Evolutionary conservation across 2,113 vertebrate species (phyloP), one percentile per base, ranked within the genome.

Genomic region (Poecile atricapillus): DNA sequence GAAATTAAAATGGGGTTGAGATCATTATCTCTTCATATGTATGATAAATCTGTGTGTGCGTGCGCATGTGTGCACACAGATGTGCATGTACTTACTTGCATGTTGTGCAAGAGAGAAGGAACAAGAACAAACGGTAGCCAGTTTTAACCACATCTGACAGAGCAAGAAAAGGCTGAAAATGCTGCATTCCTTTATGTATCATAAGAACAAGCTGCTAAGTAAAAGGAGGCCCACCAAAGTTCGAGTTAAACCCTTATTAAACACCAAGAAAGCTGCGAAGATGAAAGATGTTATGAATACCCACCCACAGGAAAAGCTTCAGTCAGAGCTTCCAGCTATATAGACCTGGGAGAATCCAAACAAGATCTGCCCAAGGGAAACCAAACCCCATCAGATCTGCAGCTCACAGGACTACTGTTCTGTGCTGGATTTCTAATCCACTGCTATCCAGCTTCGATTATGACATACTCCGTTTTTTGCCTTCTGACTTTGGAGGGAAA

Each of bases 81-180:
- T 2, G 3, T 95, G 76, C 86, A 4, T 44, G 86, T 71, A 56
- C 59, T 4, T 76, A 68, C 95, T 91, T 94, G 95, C 44, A 64
- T 3, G 0, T 74, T 83, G 77, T 52, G 64, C 69, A 78, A 91
- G 88, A 93, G 46, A 64, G 76, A 39, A 35, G 56, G 76, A 92
- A 39, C 21, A 55, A 90, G 64, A 90, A 87, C 83, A 50, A 94
- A 77, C 56, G 71, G 89, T 63, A 93, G 60, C 83, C 86, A 78
- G 44, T 83, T 93, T 81, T 91, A 92, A 93, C 95, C 93, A 93
- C 89, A 97, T 94, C 93, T 92, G 73, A 89, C 56, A 89, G 60
- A 82, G 47, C 33, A 75, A 67, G 69, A 89, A 78, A 92, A 78
- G 52, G 35, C 83, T 90, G 77, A 89, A 95, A 93, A 87, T 2